Evolutionary conservation across 2,888 invertebrate species (phyloP).

Genomic region (Hyles lineata): DNA sequence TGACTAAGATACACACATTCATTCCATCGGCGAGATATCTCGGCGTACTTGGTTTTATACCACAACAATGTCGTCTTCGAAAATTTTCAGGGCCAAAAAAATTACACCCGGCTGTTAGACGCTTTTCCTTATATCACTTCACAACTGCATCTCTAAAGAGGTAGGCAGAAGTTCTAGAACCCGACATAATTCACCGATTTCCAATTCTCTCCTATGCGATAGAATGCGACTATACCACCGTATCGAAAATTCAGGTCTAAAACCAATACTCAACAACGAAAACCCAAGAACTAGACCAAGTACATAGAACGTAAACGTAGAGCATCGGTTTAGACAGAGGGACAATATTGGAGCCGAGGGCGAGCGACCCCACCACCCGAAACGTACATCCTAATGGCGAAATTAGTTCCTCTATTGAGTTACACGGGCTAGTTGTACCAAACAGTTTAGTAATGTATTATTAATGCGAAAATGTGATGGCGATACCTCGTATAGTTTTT

Average conservation of each 20-base stretch:
- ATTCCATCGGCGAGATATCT: too few relatives aligned
- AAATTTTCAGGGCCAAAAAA: too few relatives aligned
- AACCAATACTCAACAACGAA: background rate
- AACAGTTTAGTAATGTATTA: background rate
- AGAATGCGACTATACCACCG: background rate
- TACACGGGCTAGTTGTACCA: background rate
- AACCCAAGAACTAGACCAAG: background rate
- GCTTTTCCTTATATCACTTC: too few relatives aligned
- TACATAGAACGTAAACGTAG: conserved; percentile 1
- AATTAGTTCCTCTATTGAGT: conserved; percentile 44
- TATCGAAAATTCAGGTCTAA: background rate
- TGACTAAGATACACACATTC: too few relatives aligned
- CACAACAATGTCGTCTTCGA: too few relatives aligned
- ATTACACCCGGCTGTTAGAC: too few relatives aligned
- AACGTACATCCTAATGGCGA: conserved; percentile 40
- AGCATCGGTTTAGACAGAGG: conserved; percentile 27
- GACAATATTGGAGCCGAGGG: conserved; percentile 33
- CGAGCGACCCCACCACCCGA: conserved; percentile 19
- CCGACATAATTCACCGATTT: too few relatives aligned
- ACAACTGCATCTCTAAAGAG: too few relatives aligned
- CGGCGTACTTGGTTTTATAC: too few relatives aligned
- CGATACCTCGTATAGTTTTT: too few relatives aligned
- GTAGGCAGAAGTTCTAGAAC: too few relatives aligned
- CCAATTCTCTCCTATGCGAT: too few relatives aligned
- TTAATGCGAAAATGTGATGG: background rate